Evolutionary conservation across 64 coral and sea anemone species (phyloP).

Genomic region (Porites australiensis): DNA sequence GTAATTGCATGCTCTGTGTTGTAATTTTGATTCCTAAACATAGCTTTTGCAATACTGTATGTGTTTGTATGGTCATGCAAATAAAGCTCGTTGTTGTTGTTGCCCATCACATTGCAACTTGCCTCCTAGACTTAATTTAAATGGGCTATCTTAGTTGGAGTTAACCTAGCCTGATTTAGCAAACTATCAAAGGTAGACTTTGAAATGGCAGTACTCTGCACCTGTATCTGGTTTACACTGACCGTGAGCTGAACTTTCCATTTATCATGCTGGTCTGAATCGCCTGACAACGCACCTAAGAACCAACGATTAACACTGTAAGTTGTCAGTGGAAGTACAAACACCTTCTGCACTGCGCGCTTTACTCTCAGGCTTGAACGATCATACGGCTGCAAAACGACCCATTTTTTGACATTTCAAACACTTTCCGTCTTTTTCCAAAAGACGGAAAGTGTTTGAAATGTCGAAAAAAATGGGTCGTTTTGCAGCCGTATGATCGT

Average conservation of each 20-base stretch:
- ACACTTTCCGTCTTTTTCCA: neutral
- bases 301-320: neutral
- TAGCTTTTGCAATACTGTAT: too few species aligned
- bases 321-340: neutral
- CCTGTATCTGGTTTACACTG: constrained; percentile 3
- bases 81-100: too few species aligned
- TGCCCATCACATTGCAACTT: neutral
- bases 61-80: too few species aligned
- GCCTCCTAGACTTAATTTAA: constrained; percentile 3
- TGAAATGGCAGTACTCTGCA: neutral
- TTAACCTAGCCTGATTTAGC: neutral
- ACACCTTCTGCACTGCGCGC: neutral
- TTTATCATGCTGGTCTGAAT: neutral
- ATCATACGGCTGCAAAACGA: constrained; percentile 4
- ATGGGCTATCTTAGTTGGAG: neutral
- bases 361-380: neutral
- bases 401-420: constrained; percentile 5
- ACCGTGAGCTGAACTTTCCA: constrained; percentile 7
- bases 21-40: too few species aligned
- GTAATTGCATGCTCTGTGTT: too few species aligned
- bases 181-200: neutral
- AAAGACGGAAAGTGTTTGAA: neutral
- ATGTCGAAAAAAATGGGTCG: too few species aligned
- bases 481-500: too few species aligned
- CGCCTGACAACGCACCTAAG: neutral